Conservation (phyloP, 2,888 invertebrate genomes). For the Parnassius mnemosyne region DNA sequence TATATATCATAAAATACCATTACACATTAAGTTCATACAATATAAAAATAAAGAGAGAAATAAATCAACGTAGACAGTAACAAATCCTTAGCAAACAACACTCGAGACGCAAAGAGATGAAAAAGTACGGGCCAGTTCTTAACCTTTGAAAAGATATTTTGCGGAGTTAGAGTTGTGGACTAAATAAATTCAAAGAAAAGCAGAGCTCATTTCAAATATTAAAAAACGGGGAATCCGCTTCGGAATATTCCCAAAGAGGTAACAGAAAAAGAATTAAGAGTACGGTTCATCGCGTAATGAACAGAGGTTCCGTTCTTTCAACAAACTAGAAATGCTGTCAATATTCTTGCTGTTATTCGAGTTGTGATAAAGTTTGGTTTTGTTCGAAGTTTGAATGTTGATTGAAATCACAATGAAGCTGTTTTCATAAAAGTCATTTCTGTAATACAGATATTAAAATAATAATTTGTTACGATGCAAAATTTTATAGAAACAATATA, state of each 20-base stretch:
- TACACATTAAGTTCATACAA: too few relatives aligned
- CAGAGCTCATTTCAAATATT: slow-evolving; percentile 57
- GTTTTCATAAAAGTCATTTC: too few relatives aligned
- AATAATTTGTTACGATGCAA: too few relatives aligned
- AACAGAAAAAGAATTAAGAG: slow-evolving; percentile 31
- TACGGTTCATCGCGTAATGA: slow-evolving; percentile 19
- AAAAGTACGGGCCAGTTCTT: slow-evolving; percentile 35
- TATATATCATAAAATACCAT: too few relatives aligned
- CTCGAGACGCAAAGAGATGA: slow-evolving; percentile 36
- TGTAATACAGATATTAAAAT: too few relatives aligned
- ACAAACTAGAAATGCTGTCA: slow-evolving; percentile 3
- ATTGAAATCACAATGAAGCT: slow-evolving; percentile 3
- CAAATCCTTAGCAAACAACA: slow-evolving; percentile 31
- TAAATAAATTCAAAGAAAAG: slow-evolving; percentile 50
- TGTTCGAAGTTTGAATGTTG: slow-evolving; percentile 9
- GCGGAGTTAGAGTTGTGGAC: slow-evolving; percentile 36
- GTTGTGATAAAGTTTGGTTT: slow-evolving; percentile 1
- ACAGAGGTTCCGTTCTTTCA: not conserved
- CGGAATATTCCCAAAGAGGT: slow-evolving; percentile 31
- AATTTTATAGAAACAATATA: too few relatives aligned
- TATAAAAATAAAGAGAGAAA: slow-evolving; percentile 26
- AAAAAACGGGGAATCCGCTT: slow-evolving; percentile 40
- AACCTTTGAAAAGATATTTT: slow-evolving; percentile 43
- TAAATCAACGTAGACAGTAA: slow-evolving; percentile 30
- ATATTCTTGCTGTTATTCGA: slow-evolving; percentile 9